These are phyloP conservation scores for Callosobruchus maculatus DNA, from an alignment of 2,888 invertebrate species.

Conservation along the genomic window DNA sequence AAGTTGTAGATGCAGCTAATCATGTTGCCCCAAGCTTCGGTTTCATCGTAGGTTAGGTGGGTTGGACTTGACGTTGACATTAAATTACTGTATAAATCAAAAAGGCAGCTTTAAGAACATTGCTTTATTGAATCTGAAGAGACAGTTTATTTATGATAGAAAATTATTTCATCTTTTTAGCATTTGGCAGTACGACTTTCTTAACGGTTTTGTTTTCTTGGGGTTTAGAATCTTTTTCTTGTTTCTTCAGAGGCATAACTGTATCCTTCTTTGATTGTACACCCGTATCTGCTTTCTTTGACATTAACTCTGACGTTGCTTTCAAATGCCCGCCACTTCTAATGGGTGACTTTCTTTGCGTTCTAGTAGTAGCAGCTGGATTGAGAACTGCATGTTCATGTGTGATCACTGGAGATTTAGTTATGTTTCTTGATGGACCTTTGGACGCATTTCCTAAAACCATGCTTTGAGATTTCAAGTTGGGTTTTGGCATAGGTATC, in stretches of 20 bases:
- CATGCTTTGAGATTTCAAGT: background rate
- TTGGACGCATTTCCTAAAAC: background rate
- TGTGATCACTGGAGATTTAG: background rate
- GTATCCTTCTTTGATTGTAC: background rate
- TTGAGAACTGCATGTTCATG: background rate
- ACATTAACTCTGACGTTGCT: background rate
- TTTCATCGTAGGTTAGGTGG: conserved; percentile 1
- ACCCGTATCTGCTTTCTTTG: background rate
- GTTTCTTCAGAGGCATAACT: background rate
- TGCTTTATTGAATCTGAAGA: background rate
- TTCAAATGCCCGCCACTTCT: background rate
- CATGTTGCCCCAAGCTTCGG: conserved; percentile 10
- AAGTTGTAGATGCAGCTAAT: conserved; percentile 8
- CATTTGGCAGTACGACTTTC: background rate
- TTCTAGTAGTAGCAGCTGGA: background rate
- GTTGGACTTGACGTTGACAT: conserved; percentile 2
- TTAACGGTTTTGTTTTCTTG: background rate
- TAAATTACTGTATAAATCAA: no score
- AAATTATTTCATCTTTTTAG: background rate
- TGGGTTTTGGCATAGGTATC: background rate
- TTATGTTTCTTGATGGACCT: background rate
- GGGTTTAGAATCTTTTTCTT: background rate
- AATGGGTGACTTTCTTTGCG: background rate
- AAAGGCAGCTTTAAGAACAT: no score
- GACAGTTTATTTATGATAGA: background rate